phyloP scores from a whole-genome alignment of 2,113 vertebrate genomes.

The Furnarius figulus region DNA sequence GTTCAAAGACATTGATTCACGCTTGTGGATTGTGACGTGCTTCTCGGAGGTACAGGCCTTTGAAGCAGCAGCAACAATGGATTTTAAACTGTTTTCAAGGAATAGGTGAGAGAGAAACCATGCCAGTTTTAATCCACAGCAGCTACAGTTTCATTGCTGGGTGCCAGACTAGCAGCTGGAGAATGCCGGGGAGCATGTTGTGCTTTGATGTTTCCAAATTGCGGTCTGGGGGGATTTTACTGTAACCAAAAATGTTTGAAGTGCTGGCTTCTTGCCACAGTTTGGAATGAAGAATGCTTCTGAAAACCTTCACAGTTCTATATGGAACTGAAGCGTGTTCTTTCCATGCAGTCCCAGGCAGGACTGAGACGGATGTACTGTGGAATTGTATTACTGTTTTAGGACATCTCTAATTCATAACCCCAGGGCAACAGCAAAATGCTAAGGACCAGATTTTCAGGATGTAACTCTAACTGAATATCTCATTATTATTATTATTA shows the following conservation, averaged over 20 bases:
- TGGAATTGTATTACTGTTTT: neutral
- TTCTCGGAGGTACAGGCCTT: neutral
- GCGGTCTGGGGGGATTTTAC: neutral
- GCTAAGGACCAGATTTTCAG: neutral
- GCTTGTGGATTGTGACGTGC: neutral
- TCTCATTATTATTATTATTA: neutral
- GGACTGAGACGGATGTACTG: neutral
- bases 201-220: slow-evolving; percentile 54
- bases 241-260: slow-evolving; percentile 54
- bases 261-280: slow-evolving; percentile 33
- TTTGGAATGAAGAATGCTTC: neutral
- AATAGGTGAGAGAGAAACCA: neutral
- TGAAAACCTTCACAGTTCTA: neutral
- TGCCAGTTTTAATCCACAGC: slow-evolving; percentile 4
- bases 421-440: neutral
- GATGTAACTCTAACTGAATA: neutral
- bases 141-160: neutral
- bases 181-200: neutral
- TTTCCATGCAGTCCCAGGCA: neutral
- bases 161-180: slow-evolving; percentile 55
- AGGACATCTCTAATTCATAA: neutral
- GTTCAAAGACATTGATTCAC: neutral
- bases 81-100: neutral
- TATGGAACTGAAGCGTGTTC: neutral
- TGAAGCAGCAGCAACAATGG: neutral